These are phyloP conservation scores for Hyalella azteca DNA, from an alignment of 2,888 invertebrate genomes.

Conservation along the genomic window DNA sequence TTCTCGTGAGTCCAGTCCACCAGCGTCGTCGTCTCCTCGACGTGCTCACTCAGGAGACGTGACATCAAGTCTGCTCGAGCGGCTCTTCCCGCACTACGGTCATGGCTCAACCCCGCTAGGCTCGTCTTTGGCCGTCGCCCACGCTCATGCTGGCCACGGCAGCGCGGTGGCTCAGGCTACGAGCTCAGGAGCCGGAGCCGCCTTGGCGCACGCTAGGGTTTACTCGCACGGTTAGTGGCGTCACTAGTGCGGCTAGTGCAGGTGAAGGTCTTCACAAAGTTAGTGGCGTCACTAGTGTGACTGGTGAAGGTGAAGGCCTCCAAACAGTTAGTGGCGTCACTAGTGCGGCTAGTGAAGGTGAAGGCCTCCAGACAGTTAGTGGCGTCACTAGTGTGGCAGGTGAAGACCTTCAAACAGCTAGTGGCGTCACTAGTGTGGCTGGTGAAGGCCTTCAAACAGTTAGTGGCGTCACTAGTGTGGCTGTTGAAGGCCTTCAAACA, in stretches of 20 bases:
- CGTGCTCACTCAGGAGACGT: not conserved
- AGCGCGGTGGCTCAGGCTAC: not conserved
- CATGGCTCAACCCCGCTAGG: not conserved
- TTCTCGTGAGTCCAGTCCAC: not conserved
- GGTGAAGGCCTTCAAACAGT: no score
- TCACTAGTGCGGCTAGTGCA: not conserved
- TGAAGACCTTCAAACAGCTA: no score
- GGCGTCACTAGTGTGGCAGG: no score
- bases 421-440: no score
- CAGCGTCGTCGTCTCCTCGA: not conserved
- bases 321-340: no score
- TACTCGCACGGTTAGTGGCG: not conserved
- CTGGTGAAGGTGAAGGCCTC: no score
- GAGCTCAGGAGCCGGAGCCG: not conserved
- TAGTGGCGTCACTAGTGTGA: no score
- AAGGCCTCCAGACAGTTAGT: no score
- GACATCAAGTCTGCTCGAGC: not conserved
- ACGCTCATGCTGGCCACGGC: not conserved
- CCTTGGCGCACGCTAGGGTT: slow-evolving; percentile 13
- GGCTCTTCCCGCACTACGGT: slow-evolving; percentile 20
- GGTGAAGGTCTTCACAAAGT: no score
- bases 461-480: no score
- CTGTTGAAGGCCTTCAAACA: no score
- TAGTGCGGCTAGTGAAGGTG: no score
- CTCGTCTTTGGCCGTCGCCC: not conserved